These are phyloP conservation scores for Pseudococcus jackbeardsleyi DNA, from an alignment of 2,888 invertebrate genomes.

Conservation along the genomic window DNA sequence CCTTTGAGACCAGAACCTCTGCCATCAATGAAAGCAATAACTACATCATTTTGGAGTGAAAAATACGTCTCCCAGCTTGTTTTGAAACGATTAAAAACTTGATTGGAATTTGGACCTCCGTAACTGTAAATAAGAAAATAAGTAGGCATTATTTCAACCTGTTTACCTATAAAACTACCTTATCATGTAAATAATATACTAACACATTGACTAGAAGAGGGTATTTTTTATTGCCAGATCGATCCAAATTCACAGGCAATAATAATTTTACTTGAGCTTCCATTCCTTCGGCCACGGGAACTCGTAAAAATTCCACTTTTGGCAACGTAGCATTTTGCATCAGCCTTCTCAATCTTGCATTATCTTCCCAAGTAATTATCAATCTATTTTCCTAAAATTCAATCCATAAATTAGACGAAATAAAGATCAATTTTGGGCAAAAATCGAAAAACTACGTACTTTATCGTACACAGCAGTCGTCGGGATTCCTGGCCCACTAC, in stretches of 20 bases:
- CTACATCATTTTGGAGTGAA: constrained; percentile 84
- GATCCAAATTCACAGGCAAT: constrained; percentile 80
- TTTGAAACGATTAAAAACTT: constrained; percentile 85
- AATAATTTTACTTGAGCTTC: constrained; percentile 82
- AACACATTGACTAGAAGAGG: constrained; percentile 88
- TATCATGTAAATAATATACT: constrained; percentile 70
- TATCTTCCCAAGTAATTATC: constrained; percentile 78
- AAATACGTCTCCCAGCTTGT: constrained; percentile 92
- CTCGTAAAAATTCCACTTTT: constrained; percentile 74
- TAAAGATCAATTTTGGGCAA: not conserved
- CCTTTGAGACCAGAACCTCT: constrained; percentile 91
- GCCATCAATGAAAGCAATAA: constrained; percentile 91
- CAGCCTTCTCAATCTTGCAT: constrained; percentile 73
- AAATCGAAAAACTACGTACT: constrained; percentile 70
- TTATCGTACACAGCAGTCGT: constrained; percentile 76
- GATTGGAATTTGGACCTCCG: constrained; percentile 91
- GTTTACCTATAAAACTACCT: too few species aligned
- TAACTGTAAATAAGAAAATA: constrained; percentile 74
- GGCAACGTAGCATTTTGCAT: constrained; percentile 74
- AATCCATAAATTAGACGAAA: not conserved
- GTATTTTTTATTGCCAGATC: constrained; percentile 79
- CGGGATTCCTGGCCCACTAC: constrained; percentile 89
- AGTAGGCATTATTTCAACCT: too few species aligned
- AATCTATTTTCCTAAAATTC: constrained; percentile 66
- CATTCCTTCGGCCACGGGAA: constrained; percentile 76